Base-by-base conservation (phyloP, 2,113 vertebrate species). In the Cebidichthys violaceus region DNA sequence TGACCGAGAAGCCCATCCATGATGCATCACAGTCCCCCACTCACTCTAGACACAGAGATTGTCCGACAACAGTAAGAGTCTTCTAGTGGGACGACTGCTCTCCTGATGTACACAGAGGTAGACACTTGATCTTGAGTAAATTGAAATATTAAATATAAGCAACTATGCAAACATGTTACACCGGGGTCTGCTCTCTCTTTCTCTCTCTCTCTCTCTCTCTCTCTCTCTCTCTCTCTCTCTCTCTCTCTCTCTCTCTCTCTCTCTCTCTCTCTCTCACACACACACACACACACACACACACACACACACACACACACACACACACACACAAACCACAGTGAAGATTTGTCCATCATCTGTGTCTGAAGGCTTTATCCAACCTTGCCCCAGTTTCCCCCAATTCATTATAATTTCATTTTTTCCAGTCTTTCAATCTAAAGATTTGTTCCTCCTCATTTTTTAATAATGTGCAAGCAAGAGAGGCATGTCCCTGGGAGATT, bases 401-500 rank as follows among this genome's bases (percentile, higher is more conserved):
- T 93, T 94, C 93, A 92, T 92, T 92, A 87, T 95, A 94, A 95
- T 96, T 95, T 90, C 93, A 94, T 94, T 93, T 93, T 92, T 94
- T 92, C 80, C 87, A 85, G 86, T 95, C 91, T 94, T 92, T 92
- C 93, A 94, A 93, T 94, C 92, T 92, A 93, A 94, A 96, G 92
- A 94, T 90, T 92, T 94, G 93, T 95, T 94, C 82, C 83, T 92
- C 82, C 80, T 90, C 79, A 77, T 92, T 94, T 94, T 94, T 93
- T 94, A 94, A 94, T 94, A 94, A 94, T 4, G 66, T 78, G 70
- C 82, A 84, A 86, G 86, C 90, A 89, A 87, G 85, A 27, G 76
- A 87, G 86, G 79, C 86, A 90, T 94, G 88, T 92, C 90, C 86
- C 85, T 39, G 88, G 69, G 88, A 93, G 94, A 95, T 94, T 94